phyloP scores from a whole-genome alignment of 1,140 invertebrate species.

The Zaprionus gabonicus region DNA sequence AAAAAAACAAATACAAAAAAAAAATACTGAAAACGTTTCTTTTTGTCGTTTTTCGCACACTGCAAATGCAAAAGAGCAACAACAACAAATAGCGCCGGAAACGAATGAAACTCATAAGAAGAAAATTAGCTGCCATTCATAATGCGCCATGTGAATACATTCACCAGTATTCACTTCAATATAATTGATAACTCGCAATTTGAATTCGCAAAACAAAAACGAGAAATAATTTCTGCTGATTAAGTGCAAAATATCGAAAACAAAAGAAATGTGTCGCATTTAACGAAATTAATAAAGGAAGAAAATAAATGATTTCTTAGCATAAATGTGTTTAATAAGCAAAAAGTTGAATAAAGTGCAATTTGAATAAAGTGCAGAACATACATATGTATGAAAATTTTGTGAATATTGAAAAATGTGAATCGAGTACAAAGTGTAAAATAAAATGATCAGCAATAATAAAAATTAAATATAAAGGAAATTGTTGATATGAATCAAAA shows the following conservation, averaged over 20 bases:
- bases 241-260: conserved; percentile 13
- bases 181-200: conserved; percentile 20
- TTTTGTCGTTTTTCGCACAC: conserved; percentile 32
- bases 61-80: conserved; percentile 48
- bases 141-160: conserved; percentile 24
- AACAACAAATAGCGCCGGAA: conserved; percentile 41
- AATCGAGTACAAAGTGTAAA: conserved; percentile 3
- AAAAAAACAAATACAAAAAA: conserved; percentile 20
- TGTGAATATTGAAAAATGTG: conserved; percentile 15
- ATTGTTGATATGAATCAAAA: neutral
- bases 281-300: conserved; percentile 10
- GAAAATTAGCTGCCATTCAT: conserved; percentile 48
- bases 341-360: conserved; percentile 4
- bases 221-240: conserved; percentile 32
- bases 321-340: conserved; percentile 21
- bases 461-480: neutral
- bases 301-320: neutral
- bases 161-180: conserved; percentile 10
- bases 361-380: conserved; percentile 31
- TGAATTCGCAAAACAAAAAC: neutral
- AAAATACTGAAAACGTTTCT: conserved; percentile 15
- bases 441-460: neutral
- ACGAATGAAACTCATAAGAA: conserved; percentile 34
- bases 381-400: conserved; percentile 18
- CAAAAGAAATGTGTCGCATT: conserved; percentile 30